Base-by-base conservation (phyloP, 2,888 invertebrate species). In the Anarsia innoxiella region DNA sequence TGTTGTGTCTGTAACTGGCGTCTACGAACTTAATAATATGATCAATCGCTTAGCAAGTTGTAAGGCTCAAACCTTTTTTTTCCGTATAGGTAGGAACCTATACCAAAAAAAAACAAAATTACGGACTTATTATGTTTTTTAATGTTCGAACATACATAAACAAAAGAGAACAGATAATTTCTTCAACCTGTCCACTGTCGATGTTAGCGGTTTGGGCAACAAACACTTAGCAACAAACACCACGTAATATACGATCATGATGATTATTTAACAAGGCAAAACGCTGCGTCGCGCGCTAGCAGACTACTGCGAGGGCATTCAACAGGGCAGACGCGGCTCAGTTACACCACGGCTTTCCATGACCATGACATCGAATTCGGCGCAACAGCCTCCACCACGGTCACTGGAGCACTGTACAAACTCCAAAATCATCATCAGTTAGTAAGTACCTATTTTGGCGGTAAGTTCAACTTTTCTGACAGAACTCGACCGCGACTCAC, bases 391-490 rank as follows among this genome's bases (percentile, higher is more conserved):
- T 73, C 65, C 74, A 80, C 79, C 73, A 64, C 74, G 82, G 84
- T 83, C 80, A 84, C 76, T 83, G 60, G 84, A 82, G 73, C 84
- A 83, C 77, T 82, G 82, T n/a, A n/a, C n/a, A n/a, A n/a, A 83
- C 83, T 78, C 60, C 30, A 36, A 11, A 33, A 4, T 33, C 33
- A 26, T 33, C 26, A 33, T 4, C 33, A 26, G 5, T 15, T 10
- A 32, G 12, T 11, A 4, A 10, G 2, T 11, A 31, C 11, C n/a
- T 23, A 13, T 5, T 8, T 6, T 23, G 13, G 12, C 19, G 40
- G 38, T 53, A 25, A 46, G 49, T 47, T 45, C 37, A 29, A 30
- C 36, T 51, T 54, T 60, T 56, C 36, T 66, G 57, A 66, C 59
- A 51, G 47, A 66, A 61, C 60, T 49, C 25, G 10, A 36, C 42